Evolutionary conservation across 2,113 vertebrate species (phyloP), one percentile per base, ranked within the genome.

Genomic region (Maccullochella peelii): DNA sequence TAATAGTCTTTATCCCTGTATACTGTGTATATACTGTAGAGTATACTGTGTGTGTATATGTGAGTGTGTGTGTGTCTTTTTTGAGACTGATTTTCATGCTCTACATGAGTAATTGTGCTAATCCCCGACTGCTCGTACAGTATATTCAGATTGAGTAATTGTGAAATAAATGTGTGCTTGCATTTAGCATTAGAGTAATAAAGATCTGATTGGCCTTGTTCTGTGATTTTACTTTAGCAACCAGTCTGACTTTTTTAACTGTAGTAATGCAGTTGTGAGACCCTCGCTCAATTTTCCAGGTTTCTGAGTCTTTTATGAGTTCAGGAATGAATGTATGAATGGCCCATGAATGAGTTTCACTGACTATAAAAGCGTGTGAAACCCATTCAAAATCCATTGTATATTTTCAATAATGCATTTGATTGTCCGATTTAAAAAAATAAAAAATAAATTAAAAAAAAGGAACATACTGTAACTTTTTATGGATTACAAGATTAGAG

Each of bases 71-170:
- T 33, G 16, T 55, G 38, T 73, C 55, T 84, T 40, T 54, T 59
- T 55, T 57, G 23, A 73, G 67, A 84, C 79, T 73, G 88, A 84
- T 84, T 87, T 83, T 55, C 18, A 33, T 55, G 62, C 70, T 71
- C 36, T 67, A 82, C 33, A 74, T 55, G n/a, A 66, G 71, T 59
- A 84, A 86, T 88, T 86, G 55, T 79, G 67, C 63, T 93, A 82
- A 94, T 93, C 85, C 67, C 54, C n/a, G n/a, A n/a, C 84, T 76
- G 77, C 57, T 80, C 78, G 14, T 78, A 81, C 66, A 58, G 40
- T 54, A 62, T 65, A 85, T 73, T 90, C 78, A 85, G 52, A 61
- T 25, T 72, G n/a, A n/a, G 40, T 8, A 40, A 40, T 10, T 40
- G 40, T 40, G 40, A 40, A 40, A 40, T 40, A 40, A 40, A 40